phyloP scores from a whole-genome alignment of 2,888 invertebrate genomes.

The Drosophila meridionalis region DNA sequence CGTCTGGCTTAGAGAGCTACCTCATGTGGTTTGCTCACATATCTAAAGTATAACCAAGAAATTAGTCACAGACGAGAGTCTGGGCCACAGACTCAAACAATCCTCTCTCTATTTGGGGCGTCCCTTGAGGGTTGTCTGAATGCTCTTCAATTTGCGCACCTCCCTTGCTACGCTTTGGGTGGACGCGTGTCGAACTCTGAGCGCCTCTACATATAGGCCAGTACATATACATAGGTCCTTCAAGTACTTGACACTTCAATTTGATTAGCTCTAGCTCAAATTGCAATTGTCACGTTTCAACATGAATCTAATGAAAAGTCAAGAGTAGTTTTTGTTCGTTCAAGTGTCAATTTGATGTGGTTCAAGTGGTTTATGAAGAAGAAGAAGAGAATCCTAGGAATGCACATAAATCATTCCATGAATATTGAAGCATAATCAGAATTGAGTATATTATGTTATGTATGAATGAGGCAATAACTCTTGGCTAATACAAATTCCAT shows the following conservation, averaged over 20 bases:
- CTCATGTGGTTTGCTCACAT: slow-evolving; percentile 45
- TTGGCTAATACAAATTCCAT: not conserved
- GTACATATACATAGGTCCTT: not conserved
- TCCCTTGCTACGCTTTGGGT: slow-evolving; percentile 56
- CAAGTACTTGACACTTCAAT: slow-evolving; percentile 26
- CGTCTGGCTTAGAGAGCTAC: slow-evolving; percentile 13
- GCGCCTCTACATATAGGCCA: slow-evolving; percentile 20
- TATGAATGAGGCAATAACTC: not conserved
- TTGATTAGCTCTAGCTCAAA: slow-evolving; percentile 40
- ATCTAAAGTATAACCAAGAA: slow-evolving; percentile 2
- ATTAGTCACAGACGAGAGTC: slow-evolving; percentile 42
- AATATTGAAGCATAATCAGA: not conserved
- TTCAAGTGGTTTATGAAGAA: slow-evolving; percentile 5
- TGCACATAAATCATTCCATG: not conserved
- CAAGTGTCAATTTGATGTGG: slow-evolving; percentile 16
- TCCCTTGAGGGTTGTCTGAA: slow-evolving; percentile 35
- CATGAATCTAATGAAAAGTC: not conserved
- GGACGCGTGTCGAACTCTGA: slow-evolving; percentile 53
- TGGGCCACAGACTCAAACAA: not conserved
- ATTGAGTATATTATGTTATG: not conserved
- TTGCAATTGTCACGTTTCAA: slow-evolving; percentile 31
- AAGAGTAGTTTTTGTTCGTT: not conserved
- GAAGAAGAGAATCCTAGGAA: not conserved
- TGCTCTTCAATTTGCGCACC: slow-evolving; percentile 63
- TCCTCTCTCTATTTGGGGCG: slow-evolving; percentile 43